These are phyloP conservation scores for Morus bassanus DNA, from an alignment of 2,797 vertebrate genomes.

Conservation along the genomic window DNA sequence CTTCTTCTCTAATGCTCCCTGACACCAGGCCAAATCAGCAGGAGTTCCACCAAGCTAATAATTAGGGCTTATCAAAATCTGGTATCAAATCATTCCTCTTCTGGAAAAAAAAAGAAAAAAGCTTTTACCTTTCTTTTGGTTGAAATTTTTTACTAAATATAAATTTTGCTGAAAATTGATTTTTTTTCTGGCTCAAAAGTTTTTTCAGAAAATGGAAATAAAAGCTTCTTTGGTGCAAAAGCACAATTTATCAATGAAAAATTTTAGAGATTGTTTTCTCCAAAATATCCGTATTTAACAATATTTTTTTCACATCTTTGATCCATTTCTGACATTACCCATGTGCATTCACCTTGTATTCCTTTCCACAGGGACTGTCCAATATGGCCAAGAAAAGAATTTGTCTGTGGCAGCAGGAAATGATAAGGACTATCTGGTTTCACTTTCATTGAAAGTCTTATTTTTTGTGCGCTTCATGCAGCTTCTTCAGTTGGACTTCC, in stretches of 20 bases:
- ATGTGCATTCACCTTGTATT: background rate
- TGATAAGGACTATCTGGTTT: background rate
- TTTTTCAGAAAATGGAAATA: background rate
- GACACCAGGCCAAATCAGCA: background rate
- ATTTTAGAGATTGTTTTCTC: background rate
- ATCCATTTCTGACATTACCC: background rate
- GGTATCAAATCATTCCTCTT: background rate
- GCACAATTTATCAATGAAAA: background rate
- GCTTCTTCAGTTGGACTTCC: background rate
- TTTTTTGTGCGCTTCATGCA: background rate
- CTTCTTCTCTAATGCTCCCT: background rate
- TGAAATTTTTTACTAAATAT: background rate
- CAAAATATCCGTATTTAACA: background rate
- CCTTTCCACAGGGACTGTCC: background rate
- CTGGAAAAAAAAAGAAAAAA: background rate
- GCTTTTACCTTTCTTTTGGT: background rate
- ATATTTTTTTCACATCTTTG: background rate
- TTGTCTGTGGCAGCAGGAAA: background rate
- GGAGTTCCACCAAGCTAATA: background rate
- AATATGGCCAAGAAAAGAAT: background rate
- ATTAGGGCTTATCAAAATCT: background rate
- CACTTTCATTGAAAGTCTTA: background rate
- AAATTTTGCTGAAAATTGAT: background rate
- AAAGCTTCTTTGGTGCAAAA: background rate
- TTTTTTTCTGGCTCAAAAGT: background rate